Percentiles rank a stretch among this genome's conserved stretches.
phyloP scores from a whole-genome alignment of 2,888 invertebrate species.

The Drosophila antonietae region DNA sequence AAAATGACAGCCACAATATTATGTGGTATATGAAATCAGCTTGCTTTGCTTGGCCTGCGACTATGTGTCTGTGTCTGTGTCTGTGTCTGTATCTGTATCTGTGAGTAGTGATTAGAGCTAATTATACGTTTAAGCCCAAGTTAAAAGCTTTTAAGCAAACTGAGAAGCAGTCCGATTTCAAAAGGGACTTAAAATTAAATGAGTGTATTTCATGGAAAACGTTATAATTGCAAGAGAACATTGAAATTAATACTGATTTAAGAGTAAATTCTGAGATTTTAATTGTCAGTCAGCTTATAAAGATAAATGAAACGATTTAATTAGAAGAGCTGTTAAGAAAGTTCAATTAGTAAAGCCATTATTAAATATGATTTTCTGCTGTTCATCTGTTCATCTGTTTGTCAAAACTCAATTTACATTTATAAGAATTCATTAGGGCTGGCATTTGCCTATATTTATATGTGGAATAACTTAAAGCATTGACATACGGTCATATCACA shows the following conservation, averaged over 20 bases:
- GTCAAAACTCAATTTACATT: too few species aligned
- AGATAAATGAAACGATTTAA: not conserved
- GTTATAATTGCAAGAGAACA: not conserved
- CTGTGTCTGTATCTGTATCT: not conserved
- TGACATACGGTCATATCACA: too few species aligned
- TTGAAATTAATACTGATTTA: not conserved
- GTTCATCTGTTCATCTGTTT: too few species aligned
- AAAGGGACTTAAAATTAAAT: slow-evolving; percentile 18
- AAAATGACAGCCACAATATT: slow-evolving; percentile 34
- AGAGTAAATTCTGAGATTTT: not conserved
- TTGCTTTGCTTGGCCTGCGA: not conserved
- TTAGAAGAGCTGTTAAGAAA: not conserved
- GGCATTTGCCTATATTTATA: not conserved
- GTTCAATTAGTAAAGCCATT: too few species aligned
- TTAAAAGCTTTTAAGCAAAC: slow-evolving; percentile 19
- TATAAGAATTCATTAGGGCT: not conserved
- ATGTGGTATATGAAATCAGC: slow-evolving; percentile 17
- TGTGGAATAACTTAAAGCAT: not conserved
- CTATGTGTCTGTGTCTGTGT: not conserved
- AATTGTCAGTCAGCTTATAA: not conserved
- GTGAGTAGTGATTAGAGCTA: slow-evolving; percentile 12
- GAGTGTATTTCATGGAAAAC: not conserved
- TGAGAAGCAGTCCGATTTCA: slow-evolving; percentile 4
- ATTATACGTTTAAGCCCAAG: not conserved
- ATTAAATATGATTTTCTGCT: too few species aligned